Evolutionary conservation across 2,797 vertebrate genomes (phyloP).

Genomic region (Argya squamiceps): DNA sequence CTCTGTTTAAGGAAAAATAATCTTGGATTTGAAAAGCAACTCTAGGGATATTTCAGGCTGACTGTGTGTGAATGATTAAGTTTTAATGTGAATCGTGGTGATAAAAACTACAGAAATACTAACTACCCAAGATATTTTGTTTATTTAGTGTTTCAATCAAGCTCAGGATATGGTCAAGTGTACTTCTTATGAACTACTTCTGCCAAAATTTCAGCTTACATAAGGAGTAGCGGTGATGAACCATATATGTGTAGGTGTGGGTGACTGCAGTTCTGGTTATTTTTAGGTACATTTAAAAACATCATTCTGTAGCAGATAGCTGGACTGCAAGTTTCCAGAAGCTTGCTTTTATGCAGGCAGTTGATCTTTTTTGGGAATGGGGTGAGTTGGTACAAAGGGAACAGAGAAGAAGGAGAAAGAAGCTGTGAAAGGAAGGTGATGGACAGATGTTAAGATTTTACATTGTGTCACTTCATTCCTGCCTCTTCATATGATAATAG

Average conservation of each 20-base stretch:
- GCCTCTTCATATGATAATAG: neutral
- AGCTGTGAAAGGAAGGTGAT: neutral
- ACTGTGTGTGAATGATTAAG: neutral
- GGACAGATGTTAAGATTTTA: neutral
- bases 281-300: neutral
- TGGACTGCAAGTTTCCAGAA: neutral
- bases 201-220: conserved; percentile 2
- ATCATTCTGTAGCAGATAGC: neutral
- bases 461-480: neutral
- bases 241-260: neutral
- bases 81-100: neutral
- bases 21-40: neutral
- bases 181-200: neutral
- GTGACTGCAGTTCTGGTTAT: neutral
- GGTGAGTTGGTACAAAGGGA: neutral
- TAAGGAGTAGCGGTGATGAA: neutral
- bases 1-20: neutral
- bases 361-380: neutral
- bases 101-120: neutral
- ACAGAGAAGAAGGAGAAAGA: neutral
- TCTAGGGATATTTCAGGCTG: neutral
- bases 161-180: neutral
- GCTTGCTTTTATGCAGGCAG: neutral
- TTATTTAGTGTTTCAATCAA: neutral
- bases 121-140: neutral